These are phyloP conservation scores for Drosophila ficusphila DNA, from an alignment of 1,140 invertebrate species.

Conservation along the genomic window DNA sequence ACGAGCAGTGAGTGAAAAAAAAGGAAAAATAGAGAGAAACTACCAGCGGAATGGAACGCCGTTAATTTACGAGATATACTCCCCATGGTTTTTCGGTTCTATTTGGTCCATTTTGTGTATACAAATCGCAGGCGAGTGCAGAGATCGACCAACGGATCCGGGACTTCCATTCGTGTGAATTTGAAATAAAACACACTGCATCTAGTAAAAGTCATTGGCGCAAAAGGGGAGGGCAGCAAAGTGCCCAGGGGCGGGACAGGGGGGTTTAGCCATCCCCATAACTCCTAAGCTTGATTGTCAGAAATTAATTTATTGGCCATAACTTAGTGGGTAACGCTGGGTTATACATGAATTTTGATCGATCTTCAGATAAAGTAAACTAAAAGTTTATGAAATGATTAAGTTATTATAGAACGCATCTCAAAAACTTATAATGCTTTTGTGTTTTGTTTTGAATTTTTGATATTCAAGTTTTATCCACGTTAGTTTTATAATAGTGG, in stretches of 20 bases:
- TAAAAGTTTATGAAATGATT: background rate
- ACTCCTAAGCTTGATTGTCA: background rate
- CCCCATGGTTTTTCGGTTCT: conserved; percentile 67
- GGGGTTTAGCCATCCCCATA: background rate
- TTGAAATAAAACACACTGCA: conserved; percentile 80
- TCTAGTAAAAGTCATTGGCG: background rate
- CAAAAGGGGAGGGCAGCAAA: conserved; percentile 1
- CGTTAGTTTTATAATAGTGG: too few species aligned
- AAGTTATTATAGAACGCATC: too few species aligned
- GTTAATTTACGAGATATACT: conserved; percentile 84
- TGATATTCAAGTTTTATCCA: too few species aligned
- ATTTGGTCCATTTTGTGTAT: conserved; percentile 57
- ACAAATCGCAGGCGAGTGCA: conserved; percentile 41
- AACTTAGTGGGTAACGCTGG: background rate
- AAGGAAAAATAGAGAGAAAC: conserved; percentile 4
- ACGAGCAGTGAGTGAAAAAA: conserved; percentile 23
- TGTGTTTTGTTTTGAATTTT: too few species aligned
- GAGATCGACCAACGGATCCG: conserved; percentile 10
- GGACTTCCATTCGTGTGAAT: conserved; percentile 61
- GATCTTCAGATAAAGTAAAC: background rate
- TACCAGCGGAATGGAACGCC: conserved; percentile 62
- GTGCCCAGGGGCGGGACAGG: background rate
- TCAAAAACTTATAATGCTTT: too few species aligned
- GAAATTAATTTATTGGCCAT: background rate
- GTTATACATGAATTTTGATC: background rate